Percentiles rank a stretch among this genome's conserved stretches.
Evolutionary conservation across 2,113 vertebrate species (phyloP).

Genomic region (Hippoglossus stenolepis): DNA sequence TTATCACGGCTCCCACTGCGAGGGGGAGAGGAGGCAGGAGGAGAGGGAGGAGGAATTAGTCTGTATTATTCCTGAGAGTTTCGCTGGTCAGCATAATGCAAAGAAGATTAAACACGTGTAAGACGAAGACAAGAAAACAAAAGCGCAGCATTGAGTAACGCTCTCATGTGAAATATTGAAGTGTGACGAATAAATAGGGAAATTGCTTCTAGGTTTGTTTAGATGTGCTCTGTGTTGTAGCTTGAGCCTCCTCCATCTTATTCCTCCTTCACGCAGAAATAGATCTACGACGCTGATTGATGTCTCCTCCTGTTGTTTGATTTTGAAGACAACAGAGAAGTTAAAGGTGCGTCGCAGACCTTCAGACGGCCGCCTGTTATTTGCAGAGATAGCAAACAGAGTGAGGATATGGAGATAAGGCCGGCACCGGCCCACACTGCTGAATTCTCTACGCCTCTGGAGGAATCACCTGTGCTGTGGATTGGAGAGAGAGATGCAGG

Average conservation of each 20-base stretch:
- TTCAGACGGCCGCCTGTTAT: not conserved
- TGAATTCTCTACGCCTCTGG: not conserved
- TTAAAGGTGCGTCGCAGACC: not conserved
- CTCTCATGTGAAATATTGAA: conserved; percentile 10
- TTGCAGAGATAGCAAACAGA: conserved; percentile 3
- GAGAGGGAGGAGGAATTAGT: conserved; percentile 25
- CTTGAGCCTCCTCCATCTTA: not conserved
- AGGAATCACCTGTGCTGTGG: conserved; percentile 46
- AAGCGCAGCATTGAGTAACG: not conserved
- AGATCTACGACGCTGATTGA: not conserved
- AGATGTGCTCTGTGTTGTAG: not conserved
- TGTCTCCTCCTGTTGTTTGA: no score
- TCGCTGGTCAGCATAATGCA: conserved; percentile 33
- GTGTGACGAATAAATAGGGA: not conserved
- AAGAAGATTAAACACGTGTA: conserved; percentile 33
- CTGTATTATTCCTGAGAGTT: not conserved
- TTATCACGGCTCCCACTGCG: not conserved
- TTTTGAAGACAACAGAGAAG: not conserved
- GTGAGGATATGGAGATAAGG: no score
- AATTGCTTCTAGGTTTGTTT: not conserved
- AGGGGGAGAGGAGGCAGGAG: not conserved
- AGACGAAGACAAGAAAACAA: conserved; percentile 9
- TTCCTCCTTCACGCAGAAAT: not conserved
- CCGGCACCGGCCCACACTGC: no score
- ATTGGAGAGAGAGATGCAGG: conserved; percentile 9